phyloP scores from a whole-genome alignment of 2,113 vertebrate genomes.

The Sterrhoptilus dennistouni region DNA sequence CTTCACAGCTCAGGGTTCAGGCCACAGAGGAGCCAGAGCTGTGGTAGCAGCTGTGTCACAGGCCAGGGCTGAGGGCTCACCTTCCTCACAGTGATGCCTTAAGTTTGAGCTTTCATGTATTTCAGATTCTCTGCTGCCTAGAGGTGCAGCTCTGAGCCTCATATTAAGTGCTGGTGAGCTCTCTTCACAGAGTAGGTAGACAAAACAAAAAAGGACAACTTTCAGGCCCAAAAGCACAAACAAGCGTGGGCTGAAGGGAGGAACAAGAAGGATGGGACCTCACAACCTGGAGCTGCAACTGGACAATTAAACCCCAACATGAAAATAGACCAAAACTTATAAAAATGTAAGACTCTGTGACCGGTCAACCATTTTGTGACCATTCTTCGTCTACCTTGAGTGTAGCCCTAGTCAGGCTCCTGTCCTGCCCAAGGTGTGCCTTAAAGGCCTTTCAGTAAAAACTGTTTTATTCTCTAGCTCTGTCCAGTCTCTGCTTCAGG shows the following conservation, averaged over 20 bases:
- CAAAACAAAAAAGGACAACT: background rate
- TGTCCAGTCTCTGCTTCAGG: background rate
- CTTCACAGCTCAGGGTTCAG: rapidly evolving
- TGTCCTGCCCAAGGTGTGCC: background rate
- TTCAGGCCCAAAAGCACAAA: background rate
- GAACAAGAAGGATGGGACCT: background rate
- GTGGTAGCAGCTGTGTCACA: background rate
- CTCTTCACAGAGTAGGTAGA: background rate
- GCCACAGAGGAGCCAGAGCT: background rate
- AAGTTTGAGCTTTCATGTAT: background rate
- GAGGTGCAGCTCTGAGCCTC: background rate
- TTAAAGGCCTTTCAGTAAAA: background rate
- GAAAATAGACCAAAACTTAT: background rate
- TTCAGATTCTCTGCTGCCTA: background rate
- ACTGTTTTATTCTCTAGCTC: background rate
- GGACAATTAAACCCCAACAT: background rate
- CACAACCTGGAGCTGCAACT: background rate
- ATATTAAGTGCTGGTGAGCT: background rate
- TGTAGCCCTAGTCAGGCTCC: background rate
- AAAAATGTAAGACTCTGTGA: background rate
- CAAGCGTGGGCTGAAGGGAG: background rate
- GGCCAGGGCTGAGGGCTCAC: rapidly evolving
- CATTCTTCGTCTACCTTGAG: background rate
- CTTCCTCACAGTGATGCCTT: background rate
- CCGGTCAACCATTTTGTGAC: background rate